Percentiles rank a stretch among this genome's conserved stretches.
phyloP scores from a whole-genome alignment of 2,888 invertebrate genomes.

The Saturnia pavonia region DNA sequence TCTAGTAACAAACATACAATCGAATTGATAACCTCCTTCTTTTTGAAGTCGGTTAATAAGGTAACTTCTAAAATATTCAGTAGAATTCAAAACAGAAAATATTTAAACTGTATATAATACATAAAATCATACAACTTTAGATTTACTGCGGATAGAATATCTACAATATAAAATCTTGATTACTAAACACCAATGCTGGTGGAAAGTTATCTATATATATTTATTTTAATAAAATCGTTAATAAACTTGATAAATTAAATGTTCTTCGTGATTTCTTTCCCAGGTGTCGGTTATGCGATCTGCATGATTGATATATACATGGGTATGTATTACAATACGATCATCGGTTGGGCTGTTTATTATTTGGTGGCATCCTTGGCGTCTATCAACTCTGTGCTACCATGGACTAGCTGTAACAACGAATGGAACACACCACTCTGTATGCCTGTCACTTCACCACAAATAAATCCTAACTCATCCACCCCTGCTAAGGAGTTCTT shows the following conservation, averaged over 20 bases:
- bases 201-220: too few species aligned
- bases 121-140: too few species aligned
- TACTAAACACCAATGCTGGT: background rate
- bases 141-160: too few species aligned
- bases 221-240: too few species aligned
- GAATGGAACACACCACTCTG: constrained; percentile 93
- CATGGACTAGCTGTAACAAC: constrained; percentile 94
- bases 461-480: constrained; percentile 81
- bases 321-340: constrained; percentile 98
- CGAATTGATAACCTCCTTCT: too few species aligned
- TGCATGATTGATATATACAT: constrained; percentile 97
- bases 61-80: too few species aligned
- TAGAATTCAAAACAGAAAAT: too few species aligned
- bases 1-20: too few species aligned
- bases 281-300: constrained; percentile 97
- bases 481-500: constrained; percentile 95
- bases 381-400: constrained; percentile 89
- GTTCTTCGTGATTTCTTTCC: background rate
- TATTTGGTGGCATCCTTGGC: constrained; percentile 92
- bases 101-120: too few species aligned
- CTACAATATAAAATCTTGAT: background rate
- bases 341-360: constrained; percentile 97
- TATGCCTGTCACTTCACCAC: constrained; percentile 82
- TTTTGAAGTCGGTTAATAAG: too few species aligned
- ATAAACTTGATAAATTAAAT: too few species aligned